Base-by-base conservation (phyloP, 2,113 vertebrate genomes). In the Alosa alosa region DNA sequence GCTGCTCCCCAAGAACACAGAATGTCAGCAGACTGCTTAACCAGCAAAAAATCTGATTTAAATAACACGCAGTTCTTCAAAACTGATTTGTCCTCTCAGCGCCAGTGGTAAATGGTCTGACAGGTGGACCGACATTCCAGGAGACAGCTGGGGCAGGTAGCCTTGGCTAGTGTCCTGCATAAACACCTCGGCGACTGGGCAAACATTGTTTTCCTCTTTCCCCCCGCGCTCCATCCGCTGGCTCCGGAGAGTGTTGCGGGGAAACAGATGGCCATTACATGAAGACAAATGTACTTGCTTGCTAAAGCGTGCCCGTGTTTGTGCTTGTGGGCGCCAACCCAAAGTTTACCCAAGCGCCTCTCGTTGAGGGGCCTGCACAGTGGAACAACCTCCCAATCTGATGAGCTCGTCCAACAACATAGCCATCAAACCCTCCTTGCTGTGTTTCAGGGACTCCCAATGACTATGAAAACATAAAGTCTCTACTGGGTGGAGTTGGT, bases 221-320 rank as follows among this genome's bases (percentile, higher is more conserved):
- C 64, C 25, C 15, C n/a, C 11, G 22, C 22, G 64, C 25, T 36
- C 25, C 22, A 72, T 31, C 25, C 64, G 25, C 64, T 72, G 64
- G 64, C 31, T 72, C 25, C 2, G n/a, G 64, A 10, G 64, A 11
- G 64, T 72, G 25, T 72, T 72, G 64, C 10, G 10, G 3, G 64
- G 64, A 36, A 72, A 72, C 64, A 72, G 64, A 72, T 72, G 64
- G 64, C 25, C 64, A 36, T 72, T 72, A 72, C 64, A 72, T 72
- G 64, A 72, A 72, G 64, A 72, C 64, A 72, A 72, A 72, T 72
- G 64, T 72, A 72, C n/a, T 72, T 15, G 64, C 31, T 72, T 72
- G 64, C 64, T 36, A 72, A 25, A 36, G 64, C 31, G 64, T 36
- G 64, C 25, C 60, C 64, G 64, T 31, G 25, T 13, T 31, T 11